A percentile compares a stretch with the other conserved stretches of the same genome.
Conservation (phyloP, 1,140 invertebrate genomes). For the Littorina saxatilis region DNA sequence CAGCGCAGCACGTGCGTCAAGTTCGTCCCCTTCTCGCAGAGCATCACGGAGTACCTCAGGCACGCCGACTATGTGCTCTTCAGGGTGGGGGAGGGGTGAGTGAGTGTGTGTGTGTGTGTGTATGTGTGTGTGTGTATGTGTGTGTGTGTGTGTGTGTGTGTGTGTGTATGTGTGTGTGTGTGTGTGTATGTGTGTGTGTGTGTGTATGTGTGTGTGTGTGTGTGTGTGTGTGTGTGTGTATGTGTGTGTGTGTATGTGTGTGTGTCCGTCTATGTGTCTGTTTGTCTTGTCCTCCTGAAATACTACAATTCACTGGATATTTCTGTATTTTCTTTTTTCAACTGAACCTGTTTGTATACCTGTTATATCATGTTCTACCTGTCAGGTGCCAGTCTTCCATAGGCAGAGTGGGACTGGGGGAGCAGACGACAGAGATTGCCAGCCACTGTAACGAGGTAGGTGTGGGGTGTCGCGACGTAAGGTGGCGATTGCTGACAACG, state of each 20-base stretch:
- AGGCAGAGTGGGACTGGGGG: slow-evolving; percentile 38
- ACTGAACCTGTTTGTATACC: no score
- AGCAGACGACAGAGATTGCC: slow-evolving; percentile 44
- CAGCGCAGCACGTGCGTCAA: slow-evolving; percentile 10
- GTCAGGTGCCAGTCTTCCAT: slow-evolving; percentile 46
- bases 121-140: background rate
- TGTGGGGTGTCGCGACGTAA: no score
- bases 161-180: background rate
- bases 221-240: background rate
- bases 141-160: background rate
- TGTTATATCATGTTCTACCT: no score
- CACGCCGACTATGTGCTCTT: slow-evolving; percentile 8
- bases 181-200: background rate
- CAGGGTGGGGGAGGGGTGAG: background rate
- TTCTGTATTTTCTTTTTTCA: no score
- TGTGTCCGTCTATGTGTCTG: background rate
- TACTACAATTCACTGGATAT: no score
- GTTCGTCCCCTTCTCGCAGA: background rate
- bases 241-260: background rate
- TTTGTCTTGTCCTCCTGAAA: background rate
- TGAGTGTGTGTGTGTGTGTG: background rate
- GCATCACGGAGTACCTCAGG: background rate
- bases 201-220: background rate
- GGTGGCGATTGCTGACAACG: no score
- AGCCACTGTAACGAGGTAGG: slow-evolving; percentile 31